phyloP scores from a whole-genome alignment of 2,888 invertebrate genomes.

The Dermolepida albohirtum region DNA sequence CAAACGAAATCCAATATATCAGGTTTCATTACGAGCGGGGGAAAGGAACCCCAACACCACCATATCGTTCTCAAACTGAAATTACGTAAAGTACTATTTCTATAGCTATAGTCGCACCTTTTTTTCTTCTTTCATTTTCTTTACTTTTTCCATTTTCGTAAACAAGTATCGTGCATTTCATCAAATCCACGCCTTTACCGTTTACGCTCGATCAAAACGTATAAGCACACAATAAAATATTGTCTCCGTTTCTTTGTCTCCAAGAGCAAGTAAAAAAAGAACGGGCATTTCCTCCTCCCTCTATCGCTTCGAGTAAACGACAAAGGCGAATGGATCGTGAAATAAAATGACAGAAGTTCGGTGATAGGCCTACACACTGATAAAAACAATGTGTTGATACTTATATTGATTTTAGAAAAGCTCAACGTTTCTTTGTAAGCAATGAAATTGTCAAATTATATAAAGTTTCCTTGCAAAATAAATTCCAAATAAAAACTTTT shows the following conservation, averaged over 20 bases:
- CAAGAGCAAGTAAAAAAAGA: slow-evolving; percentile 4
- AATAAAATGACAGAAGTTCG: slow-evolving; percentile 16
- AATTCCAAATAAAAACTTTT: too few relatives aligned
- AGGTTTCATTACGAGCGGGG: slow-evolving; percentile 33
- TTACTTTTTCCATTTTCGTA: slow-evolving; percentile 13
- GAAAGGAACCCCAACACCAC: slow-evolving; percentile 1
- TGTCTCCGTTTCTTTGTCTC: slow-evolving; percentile 24
- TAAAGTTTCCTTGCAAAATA: too few relatives aligned
- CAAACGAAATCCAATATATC: slow-evolving; percentile 42
- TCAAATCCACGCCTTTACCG: slow-evolving; percentile 34
- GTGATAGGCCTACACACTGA: slow-evolving; percentile 7
- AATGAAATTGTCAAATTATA: too few relatives aligned
- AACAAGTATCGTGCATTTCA: slow-evolving; percentile 34
- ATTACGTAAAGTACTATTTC: slow-evolving; percentile 32
- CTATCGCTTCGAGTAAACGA: slow-evolving; percentile 7
- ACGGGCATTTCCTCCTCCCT: background rate
- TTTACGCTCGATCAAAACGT: slow-evolving; percentile 34
- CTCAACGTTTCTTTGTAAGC: too few relatives aligned
- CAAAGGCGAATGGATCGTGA: slow-evolving; percentile 29
- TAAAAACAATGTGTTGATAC: slow-evolving; percentile 14
- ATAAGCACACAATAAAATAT: slow-evolving; percentile 39
- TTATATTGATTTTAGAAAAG: slow-evolving; percentile 15
- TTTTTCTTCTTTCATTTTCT: slow-evolving; percentile 21
- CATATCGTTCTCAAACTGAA: slow-evolving; percentile 21
- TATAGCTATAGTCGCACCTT: slow-evolving; percentile 26